Base-by-base conservation (phyloP, 2,888 invertebrate species). In the Bruchidius siliquastri region DNA sequence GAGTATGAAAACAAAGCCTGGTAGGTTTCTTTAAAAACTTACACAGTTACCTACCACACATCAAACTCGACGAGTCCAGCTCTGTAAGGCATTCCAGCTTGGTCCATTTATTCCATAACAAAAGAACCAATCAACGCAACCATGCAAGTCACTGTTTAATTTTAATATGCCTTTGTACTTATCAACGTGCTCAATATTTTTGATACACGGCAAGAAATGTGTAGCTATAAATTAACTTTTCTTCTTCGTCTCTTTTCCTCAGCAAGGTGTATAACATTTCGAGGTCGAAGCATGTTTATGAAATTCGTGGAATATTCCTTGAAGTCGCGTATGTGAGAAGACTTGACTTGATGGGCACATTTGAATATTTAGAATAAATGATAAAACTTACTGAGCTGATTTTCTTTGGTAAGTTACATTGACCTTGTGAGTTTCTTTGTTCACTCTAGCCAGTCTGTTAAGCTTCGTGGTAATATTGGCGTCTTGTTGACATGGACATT, bases 81-180 rank as follows among this genome's bases (percentile, higher is more conserved):
- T 10, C 68, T 68, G 21, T 21, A 68, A 68, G 10, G 68, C 68
- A 68, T 68, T 22, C 21, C 22, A 21, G 21, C 70, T 67, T 74
- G 72, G 72, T 76, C 72, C 76, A 76, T 80, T 77, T 80, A 78
- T 77, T 75, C 72, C 73, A 77, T 78, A 77, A 82, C 81, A 82
- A 82, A 82, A 75, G 78, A 81, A 79, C 79, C 78, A 81, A 82
- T 82, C 81, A 81, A 80, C 78, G n/a, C 20, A 71, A 71, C 75
- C 69, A 68, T 80, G 82, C 82, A 82, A 83, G 83, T 82, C 82
- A 83, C 78, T 78, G 75, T 80, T 79, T 79, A 80, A 81, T 81
- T 80, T 81, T 77, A 78, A 77, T 77, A 72, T 72, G 74, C 76
- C 75, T 71, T 76, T 76, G 72, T 73, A 70, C 71, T 70, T 71